Conservation (phyloP, 2,113 vertebrate genomes). For the Gracilinanus agilis region DNA sequence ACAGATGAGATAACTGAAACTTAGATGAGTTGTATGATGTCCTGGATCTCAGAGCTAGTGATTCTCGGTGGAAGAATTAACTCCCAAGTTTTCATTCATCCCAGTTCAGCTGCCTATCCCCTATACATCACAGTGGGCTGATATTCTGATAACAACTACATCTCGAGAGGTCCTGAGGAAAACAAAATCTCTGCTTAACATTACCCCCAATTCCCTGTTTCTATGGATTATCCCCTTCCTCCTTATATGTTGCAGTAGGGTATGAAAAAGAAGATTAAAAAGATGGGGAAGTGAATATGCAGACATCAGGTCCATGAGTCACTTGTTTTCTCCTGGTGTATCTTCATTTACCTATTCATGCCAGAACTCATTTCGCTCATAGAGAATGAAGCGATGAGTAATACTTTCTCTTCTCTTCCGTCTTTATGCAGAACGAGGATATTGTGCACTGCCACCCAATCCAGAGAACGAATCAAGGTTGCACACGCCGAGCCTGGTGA, state of each 20-base stretch:
- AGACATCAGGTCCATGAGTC: background rate
- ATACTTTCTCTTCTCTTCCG: slow-evolving; percentile 12
- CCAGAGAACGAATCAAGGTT: background rate
- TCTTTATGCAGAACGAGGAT: background rate
- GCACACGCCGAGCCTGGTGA: background rate
- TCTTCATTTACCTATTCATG: background rate
- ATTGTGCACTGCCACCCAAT: background rate
- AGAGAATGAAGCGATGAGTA: background rate
- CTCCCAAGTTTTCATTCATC: background rate
- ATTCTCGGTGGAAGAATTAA: too few relatives aligned
- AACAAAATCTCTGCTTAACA: background rate
- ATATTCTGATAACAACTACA: background rate
- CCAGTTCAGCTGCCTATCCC: background rate
- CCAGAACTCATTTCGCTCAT: background rate
- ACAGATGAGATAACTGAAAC: background rate
- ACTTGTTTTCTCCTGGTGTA: background rate
- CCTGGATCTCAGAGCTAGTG: background rate
- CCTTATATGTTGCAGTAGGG: background rate
- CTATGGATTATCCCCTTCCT: background rate
- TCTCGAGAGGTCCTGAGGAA: background rate
- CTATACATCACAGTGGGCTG: background rate
- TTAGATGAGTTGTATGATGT: background rate
- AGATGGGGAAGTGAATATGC: background rate
- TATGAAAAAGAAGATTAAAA: slow-evolving; percentile 1
- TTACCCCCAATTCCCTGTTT: background rate